Evolutionary conservation across 37 sponge, comb jelly and placozoan genomes (phyloP).

Genomic region (Hormiphora californensis): DNA sequence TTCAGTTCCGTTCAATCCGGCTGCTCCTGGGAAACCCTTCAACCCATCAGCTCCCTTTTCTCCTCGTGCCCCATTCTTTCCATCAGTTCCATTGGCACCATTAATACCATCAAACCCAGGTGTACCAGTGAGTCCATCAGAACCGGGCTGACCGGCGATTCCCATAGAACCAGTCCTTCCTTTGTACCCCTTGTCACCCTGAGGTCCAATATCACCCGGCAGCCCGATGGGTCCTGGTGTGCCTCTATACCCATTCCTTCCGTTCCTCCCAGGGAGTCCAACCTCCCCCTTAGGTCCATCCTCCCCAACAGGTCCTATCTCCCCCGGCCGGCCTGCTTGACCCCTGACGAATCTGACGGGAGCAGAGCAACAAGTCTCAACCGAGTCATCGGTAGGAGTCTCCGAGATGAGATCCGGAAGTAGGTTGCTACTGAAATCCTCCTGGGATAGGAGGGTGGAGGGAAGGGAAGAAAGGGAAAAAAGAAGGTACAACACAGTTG

Average conservation of each 20-base stretch:
- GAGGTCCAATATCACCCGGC: conserved; percentile 9
- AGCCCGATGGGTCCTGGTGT: neutral
- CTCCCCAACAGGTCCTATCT: neutral
- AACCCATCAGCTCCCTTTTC: neutral
- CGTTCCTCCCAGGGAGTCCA: conserved; percentile 2
- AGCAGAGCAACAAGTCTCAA: neutral
- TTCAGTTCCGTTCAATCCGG: neutral
- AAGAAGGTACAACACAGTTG: too few relatives aligned
- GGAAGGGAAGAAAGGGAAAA: too few relatives aligned
- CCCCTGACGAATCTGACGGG: conserved; percentile 34
- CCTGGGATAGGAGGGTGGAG: too few relatives aligned
- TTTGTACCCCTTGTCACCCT: conserved; percentile 15
- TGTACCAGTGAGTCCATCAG: neutral
- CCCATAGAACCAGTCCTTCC: neutral
- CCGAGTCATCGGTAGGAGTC: neutral
- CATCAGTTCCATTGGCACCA: conserved; percentile 38
- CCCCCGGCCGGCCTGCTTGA: neutral
- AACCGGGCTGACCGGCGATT: neutral
- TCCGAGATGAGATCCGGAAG: too few relatives aligned
- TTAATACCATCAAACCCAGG: neutral
- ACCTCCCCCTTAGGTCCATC: neutral
- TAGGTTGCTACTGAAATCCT: too few relatives aligned
- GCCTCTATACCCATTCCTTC: neutral
- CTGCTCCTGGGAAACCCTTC: neutral
- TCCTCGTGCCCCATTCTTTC: neutral